Conservation (phyloP, 2,113 vertebrate species). For the Antigone vipio region DNA sequence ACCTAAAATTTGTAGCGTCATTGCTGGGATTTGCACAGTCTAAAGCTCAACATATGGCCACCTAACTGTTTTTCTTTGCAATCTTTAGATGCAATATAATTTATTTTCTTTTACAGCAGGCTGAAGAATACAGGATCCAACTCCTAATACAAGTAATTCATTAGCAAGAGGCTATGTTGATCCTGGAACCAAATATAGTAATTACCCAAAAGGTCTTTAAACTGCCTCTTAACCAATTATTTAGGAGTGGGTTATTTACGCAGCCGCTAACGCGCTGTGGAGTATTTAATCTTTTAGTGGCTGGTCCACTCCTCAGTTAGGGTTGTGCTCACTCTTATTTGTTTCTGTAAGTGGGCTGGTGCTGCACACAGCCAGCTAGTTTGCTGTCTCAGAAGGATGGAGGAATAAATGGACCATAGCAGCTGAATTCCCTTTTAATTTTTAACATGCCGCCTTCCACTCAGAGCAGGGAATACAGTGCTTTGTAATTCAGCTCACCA, state of each 20-base stretch:
- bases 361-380: not conserved
- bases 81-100: not conserved
- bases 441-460: not conserved
- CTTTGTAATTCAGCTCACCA: not conserved
- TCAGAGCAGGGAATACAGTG: not conserved
- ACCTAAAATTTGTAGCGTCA: not conserved
- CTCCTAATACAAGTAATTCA: not conserved
- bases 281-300: not conserved
- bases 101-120: not conserved
- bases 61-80: not conserved
- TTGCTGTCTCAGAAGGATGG: not conserved
- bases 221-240: not conserved
- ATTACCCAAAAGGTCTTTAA: slow-evolving; percentile 12
- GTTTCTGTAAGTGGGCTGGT: not conserved
- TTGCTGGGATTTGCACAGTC: not conserved
- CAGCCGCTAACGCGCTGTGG: not conserved
- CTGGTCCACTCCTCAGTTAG: not conserved
- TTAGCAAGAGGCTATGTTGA: not conserved
- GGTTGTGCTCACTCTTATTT: not conserved
- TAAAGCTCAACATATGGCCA: not conserved
- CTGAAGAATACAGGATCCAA: not conserved
- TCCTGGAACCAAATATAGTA: not conserved
- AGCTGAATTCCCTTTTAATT: not conserved
- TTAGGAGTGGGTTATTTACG: not conserved
- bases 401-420: not conserved